phyloP scores from a whole-genome alignment of 2,888 invertebrate genomes.

The Ernsta delagoae region DNA sequence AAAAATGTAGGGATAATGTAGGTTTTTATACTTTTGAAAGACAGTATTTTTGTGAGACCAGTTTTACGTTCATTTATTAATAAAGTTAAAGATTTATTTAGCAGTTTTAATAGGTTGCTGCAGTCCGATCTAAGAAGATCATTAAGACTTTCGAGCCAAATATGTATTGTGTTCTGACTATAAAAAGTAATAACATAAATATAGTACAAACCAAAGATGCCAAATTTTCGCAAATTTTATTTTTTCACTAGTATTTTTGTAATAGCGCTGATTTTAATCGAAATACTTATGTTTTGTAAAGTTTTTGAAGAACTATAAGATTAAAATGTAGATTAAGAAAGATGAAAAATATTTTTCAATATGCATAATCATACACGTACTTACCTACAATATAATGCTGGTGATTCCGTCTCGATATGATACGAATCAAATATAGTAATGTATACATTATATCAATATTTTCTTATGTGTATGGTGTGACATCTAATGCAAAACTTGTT shows the following conservation, averaged over 20 bases:
- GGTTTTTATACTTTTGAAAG: not conserved
- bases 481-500: slow-evolving; percentile 12
- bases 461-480: slow-evolving; percentile 18
- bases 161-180: slow-evolving; percentile 51
- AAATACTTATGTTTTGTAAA: not conserved
- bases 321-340: slow-evolving; percentile 4
- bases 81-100: not conserved
- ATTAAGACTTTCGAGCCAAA: slow-evolving; percentile 46
- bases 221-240: slow-evolving; percentile 57
- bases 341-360: slow-evolving; percentile 6
- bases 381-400: not conserved
- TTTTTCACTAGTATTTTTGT: slow-evolving; percentile 24
- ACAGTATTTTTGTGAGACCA: not conserved
- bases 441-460: slow-evolving; percentile 25
- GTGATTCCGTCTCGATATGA: slow-evolving; percentile 19
- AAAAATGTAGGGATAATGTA: not conserved
- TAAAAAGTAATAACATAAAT: slow-evolving; percentile 46
- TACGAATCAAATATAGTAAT: slow-evolving; percentile 14
- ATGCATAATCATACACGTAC: not conserved
- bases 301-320: slow-evolving; percentile 2
- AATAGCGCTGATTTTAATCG: no score
- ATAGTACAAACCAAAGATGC: slow-evolving; percentile 60
- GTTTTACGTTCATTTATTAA: not conserved
- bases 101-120: slow-evolving; percentile 11
- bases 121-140: not conserved